phyloP scores from a whole-genome alignment of 2,113 vertebrate species.

The Chrysochloris asiatica region DNA sequence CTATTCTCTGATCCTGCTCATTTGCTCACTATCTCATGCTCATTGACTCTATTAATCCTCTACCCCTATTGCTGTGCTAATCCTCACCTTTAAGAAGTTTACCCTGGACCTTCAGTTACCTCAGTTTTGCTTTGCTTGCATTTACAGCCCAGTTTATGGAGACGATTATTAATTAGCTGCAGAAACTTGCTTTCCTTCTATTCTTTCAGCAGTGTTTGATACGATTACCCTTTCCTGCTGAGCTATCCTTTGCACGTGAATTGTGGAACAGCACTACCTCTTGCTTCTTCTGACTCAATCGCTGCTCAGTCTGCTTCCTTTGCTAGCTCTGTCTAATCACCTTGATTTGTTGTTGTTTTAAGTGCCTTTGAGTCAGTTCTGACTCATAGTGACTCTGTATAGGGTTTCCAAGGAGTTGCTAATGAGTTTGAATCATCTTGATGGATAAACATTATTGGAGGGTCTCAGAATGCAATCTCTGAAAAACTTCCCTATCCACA shows the following conservation, averaged over 20 bases:
- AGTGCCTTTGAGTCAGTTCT: too few species aligned
- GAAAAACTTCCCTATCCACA: background rate
- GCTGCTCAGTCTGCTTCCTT: background rate
- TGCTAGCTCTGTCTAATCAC: background rate
- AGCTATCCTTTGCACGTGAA: too few species aligned
- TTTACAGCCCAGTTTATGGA: background rate
- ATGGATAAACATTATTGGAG: background rate
- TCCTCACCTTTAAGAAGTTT: background rate
- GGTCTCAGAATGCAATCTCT: background rate
- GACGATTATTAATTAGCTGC: background rate
- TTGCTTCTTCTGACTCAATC: background rate
- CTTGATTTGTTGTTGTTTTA: too few species aligned
- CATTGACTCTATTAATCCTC: too few species aligned
- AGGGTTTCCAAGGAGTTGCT: too few species aligned
- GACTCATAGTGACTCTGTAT: too few species aligned
- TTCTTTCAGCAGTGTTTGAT: background rate
- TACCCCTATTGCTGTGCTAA: background rate
- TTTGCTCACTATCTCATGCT: too few species aligned
- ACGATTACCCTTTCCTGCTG: background rate
- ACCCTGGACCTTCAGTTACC: background rate
- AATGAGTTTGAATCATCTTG: background rate
- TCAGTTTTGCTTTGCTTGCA: background rate
- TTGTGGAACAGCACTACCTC: too few species aligned
- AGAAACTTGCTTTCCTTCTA: background rate
- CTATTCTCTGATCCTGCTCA: too few species aligned